These are phyloP conservation scores for Oligia fasciuncula DNA, from an alignment of 2,888 invertebrate genomes.

Conservation along the genomic window DNA sequence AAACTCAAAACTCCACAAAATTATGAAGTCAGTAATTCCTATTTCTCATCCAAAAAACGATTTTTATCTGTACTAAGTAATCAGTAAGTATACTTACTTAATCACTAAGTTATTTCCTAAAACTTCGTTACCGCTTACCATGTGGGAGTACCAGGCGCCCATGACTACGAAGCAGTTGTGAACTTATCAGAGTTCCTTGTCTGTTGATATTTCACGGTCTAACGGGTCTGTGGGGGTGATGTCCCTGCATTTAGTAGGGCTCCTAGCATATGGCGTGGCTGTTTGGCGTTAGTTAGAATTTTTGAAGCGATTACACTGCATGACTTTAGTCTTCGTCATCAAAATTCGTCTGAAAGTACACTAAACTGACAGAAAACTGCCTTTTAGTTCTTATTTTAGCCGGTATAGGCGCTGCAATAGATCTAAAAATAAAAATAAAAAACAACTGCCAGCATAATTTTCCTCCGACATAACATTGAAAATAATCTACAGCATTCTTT, in stretches of 20 bases:
- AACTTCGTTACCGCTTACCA: conserved; percentile 7
- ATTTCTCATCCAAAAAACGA: not conserved
- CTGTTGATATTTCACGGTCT: conserved; percentile 58
- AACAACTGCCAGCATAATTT: conserved; percentile 1
- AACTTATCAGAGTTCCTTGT: conserved; percentile 52
- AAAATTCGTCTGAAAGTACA: not conserved
- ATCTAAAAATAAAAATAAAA: not conserved
- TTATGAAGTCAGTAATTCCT: not conserved
- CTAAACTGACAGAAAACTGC: not conserved
- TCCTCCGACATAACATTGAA: conserved; percentile 16
- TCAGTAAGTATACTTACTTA: too few relatives aligned
- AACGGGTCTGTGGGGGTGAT: conserved; percentile 37
- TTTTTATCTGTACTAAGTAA: not conserved
- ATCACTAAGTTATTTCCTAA: not conserved
- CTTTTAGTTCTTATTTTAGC: not conserved
- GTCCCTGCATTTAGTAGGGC: conserved; percentile 37
- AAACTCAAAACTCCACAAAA: not conserved
- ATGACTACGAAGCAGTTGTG: conserved; percentile 29
- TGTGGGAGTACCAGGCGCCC: conserved; percentile 19
- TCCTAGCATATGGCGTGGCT: conserved; percentile 50
- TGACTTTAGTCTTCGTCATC: not conserved
- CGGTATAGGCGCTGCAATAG: not conserved
- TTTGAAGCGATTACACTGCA: not conserved
- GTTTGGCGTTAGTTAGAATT: conserved; percentile 23
- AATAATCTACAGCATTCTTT: conserved; percentile 17